Base-by-base conservation (phyloP, 23 tunicate genomes). In the Styela plicata region DNA sequence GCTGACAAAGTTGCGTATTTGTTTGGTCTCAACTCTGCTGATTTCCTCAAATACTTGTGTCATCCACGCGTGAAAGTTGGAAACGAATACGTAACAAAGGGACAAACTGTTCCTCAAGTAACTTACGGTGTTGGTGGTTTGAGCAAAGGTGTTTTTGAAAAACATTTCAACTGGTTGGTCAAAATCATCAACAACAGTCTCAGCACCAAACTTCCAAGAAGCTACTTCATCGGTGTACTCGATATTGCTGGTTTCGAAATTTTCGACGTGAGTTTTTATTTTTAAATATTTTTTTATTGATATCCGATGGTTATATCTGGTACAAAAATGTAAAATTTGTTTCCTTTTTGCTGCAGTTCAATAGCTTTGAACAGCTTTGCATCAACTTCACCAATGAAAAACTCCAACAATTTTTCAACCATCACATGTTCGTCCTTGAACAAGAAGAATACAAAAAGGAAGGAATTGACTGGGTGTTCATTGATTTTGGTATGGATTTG, bases 241-340 rank as follows among this genome's bases (percentile, higher is more conserved):
- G 99, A 96, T 87, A 96, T 96, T 91, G 99, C 99, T 86, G 99
- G 99, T n/a, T 96, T 96, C 66, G 99, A 96, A 82, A 96, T 96
- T 74, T 96, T 96, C 53, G 99, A 96, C 73, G 98, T 93, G 73
- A 93, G 89, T 83, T 26, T 34, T 34, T 16, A 27, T 18, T 5
- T 66, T 27, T 24, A 57, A 57, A n/a, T n/a, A n/a, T n/a, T n/a
- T n/a, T n/a, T n/a, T n/a, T n/a, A n/a, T n/a, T n/a, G n/a, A n/a
- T n/a, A n/a, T n/a, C n/a, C n/a, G n/a, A n/a, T n/a, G n/a, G n/a
- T n/a, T n/a, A n/a, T n/a, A n/a, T n/a, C n/a, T n/a, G n/a, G n/a
- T n/a, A n/a, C n/a, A n/a, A n/a, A n/a, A n/a, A n/a, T n/a, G n/a
- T n/a, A n/a, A n/a, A n/a, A n/a, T n/a, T n/a, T n/a, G n/a, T n/a